Conservation (phyloP, 2,113 vertebrate species). For the Mugil cephalus region DNA sequence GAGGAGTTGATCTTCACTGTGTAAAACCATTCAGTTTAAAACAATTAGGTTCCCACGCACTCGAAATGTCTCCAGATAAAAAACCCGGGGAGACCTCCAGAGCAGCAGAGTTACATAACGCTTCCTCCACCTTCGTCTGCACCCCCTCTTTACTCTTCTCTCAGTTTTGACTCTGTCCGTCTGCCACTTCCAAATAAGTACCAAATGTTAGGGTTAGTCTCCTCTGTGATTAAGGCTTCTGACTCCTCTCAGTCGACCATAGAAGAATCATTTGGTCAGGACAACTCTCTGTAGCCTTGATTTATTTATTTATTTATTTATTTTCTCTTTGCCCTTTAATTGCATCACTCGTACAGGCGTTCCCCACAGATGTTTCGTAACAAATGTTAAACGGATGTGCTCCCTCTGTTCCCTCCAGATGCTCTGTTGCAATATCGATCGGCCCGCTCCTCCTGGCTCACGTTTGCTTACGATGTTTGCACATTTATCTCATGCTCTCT, state of each 20-base stretch:
- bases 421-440: constrained; percentile 17
- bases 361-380: constrained; percentile 3
- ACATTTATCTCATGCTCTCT: too few relatives aligned
- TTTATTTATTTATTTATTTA: too few relatives aligned
- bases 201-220: constrained; percentile 58
- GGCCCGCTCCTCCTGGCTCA: constrained; percentile 1
- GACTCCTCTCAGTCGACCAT: neutral
- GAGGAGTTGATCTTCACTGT: constrained; percentile 9
- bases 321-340: neutral
- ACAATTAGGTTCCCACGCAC: constrained; percentile 11
- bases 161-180: constrained; percentile 12
- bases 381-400: neutral
- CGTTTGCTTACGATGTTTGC: neutral
- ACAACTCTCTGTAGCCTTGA: too few relatives aligned
- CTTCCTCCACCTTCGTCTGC: constrained; percentile 3
- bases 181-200: constrained; percentile 19
- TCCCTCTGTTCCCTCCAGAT: neutral
- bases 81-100: constrained; percentile 36
- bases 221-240: constrained; percentile 33
- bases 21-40: too few relatives aligned
- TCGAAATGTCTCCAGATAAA: constrained; percentile 17
- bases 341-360: neutral
- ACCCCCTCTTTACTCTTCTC: neutral
- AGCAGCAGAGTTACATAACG: constrained; percentile 50
- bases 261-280: neutral